Evolutionary conservation across 2,888 invertebrate genomes (phyloP), one percentile per base, ranked within the genome.

Genomic region (Noctua fimbriata): DNA sequence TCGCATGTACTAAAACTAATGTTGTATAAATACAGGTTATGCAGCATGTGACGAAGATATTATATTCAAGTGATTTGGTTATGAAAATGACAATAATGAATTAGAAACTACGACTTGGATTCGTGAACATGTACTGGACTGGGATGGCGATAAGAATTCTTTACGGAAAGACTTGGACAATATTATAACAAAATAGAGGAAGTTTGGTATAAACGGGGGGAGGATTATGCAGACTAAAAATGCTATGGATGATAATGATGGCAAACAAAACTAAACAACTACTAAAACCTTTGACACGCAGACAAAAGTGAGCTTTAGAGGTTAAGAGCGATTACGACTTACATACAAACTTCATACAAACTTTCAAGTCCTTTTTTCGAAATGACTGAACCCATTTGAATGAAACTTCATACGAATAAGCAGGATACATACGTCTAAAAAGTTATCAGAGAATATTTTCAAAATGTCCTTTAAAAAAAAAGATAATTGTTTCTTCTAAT

Each of bases 1-100:
- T n/a, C n/a, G n/a, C n/a, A n/a, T n/a, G n/a, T n/a, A n/a, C n/a
- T n/a, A n/a, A n/a, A n/a, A n/a, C n/a, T 77, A 75, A 78, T 84
- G 65, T 66, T 81, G 81, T 79, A 72, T 79, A 79, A 72, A 82
- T 76, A 81, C 76, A 72, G 60, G 67, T 66, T 72, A 87, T 80
- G 69, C 67, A 76, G 49, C 65, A 84, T 69, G 86, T 79, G 83
- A 83, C 74, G 9, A 18, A 76, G 76, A 67, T 76, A 28, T 76
- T 75, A 10, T 6, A 41, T 41, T 41, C 41, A 41, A 41, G 41
- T 41, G 41, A 41, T 41, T 41, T 9, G 41, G 41, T 41, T 41
- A 41, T 41, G 10, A 41, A 9, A 41, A 41, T 41, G 41, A 41
- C 41, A 41, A 41, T 10, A 41, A 41, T 41, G 41, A 41, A 41